phyloP scores from a whole-genome alignment of 2,888 invertebrate genomes.

The Cryptocheilus praepositus region DNA sequence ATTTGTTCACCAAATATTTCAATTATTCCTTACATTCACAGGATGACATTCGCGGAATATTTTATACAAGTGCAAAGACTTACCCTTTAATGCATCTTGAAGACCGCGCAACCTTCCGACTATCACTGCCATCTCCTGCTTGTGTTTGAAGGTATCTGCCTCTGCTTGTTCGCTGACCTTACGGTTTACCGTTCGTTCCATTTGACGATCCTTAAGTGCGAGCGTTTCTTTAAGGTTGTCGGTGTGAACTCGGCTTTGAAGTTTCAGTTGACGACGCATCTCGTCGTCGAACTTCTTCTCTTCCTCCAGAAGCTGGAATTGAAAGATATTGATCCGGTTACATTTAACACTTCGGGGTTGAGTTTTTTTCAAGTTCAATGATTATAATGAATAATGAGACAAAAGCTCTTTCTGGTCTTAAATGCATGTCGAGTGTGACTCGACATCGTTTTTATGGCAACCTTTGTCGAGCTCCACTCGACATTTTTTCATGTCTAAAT shows the following conservation, averaged over 20 bases:
- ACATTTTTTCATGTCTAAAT: too few relatives aligned
- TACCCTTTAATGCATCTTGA: conserved; percentile 85
- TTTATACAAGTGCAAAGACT: conserved; percentile 47
- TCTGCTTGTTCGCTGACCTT: conserved; percentile 82
- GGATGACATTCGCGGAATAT: neutral
- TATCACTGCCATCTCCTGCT: conserved; percentile 83
- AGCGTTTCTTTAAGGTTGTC: conserved; percentile 88
- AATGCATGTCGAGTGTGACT: too few relatives aligned
- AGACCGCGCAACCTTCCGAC: conserved; percentile 86
- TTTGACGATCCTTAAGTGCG: conserved; percentile 77
- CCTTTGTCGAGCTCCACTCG: too few relatives aligned
- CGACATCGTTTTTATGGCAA: too few relatives aligned
- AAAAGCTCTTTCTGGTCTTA: too few relatives aligned
- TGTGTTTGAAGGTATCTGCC: conserved; percentile 81
- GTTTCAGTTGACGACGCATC: conserved; percentile 85
- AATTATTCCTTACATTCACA: neutral
- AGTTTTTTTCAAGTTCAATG: too few relatives aligned
- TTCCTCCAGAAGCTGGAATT: conserved; percentile 79
- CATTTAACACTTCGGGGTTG: too few relatives aligned
- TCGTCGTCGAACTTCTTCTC: conserved; percentile 80
- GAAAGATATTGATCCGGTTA: neutral
- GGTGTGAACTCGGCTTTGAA: conserved; percentile 90
- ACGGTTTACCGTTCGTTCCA: conserved; percentile 75
- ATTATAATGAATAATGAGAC: too few relatives aligned
- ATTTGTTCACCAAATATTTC: too few relatives aligned